Evolutionary conservation across 2,113 vertebrate genomes (phyloP), one percentile per base, ranked within the genome.

Genomic region (Ceyx cyanopectus): DNA sequence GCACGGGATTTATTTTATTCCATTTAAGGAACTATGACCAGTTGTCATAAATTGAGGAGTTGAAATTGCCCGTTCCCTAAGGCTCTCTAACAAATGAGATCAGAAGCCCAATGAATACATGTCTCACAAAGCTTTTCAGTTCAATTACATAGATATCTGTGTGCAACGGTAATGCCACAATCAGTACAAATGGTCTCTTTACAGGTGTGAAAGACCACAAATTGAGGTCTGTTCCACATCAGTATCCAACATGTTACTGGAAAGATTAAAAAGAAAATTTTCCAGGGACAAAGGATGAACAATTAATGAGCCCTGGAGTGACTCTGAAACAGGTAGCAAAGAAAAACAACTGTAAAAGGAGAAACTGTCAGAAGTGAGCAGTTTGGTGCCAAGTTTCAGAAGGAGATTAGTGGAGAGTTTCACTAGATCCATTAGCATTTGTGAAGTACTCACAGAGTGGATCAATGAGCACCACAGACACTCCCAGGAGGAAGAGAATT

Each of bases 381-480:
- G 87, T 89, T 87, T 94, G 87, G 89, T 92, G 92, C 94, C 93
- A 89, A 77, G 92, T 87, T 95, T 65, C 93, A 85, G 90, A 29
- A 82, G 75, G 93, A 95, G 90, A 91, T 96, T 94, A 96, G 93
- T 43, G 72, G 87, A 87, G 90, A 91, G 81, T 94, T 95, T 89
- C 89, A 62, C 48, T 81, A 78, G 90, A 78, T 96, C 82, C 92
- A 95, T 95, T 96, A 96, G 88, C 87, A 88, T 94, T 95, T 96
- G 92, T 4, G 0, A 84, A 94, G 92, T 90, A 68, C 92, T 95
- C 87, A 83, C 70, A 81, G 87, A 90, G 82, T 86, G 86, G 90
- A 96, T 95, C 94, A 94, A 95, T 96, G 92, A 90, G 93, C 90
- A 85, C 89, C 93, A 86, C 83, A 88, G 87, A 48, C 83, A 78